Evolutionary conservation across 2,797 vertebrate species (phyloP), one percentile per base, ranked within the genome.

Genomic region (Okamejei kenojei): DNA sequence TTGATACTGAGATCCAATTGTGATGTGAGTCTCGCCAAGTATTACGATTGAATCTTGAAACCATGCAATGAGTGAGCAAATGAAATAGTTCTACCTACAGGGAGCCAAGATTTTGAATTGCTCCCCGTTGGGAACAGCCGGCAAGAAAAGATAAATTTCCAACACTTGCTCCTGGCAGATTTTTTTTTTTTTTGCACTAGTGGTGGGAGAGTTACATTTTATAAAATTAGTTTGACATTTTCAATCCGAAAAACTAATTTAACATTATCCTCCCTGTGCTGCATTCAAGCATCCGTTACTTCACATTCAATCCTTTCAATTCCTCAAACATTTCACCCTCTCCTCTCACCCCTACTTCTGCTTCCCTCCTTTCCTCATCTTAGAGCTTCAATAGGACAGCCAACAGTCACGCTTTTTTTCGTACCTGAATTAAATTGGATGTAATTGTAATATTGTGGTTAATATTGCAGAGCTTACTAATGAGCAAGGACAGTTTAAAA

Each of bases 101-200:
- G 35, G 68, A 74, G 68, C 68, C 90, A 74, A 38, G 35, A 11
- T 73, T 90, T 23, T 73, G 68, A 61, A 73, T 73, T 35, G 19
- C 90, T 91, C 90, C 38, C 90, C 1, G 35, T 54, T 54, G 68
- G 29, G 71, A 74, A 91, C 35, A 71, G 32, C 10, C 21, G 38
- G 23, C 68, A 38, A 45, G 23, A 91, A 91, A 32, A 91, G 71
- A 65, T 88, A 88, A 88, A 88, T 32, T 88, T 61, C n/a, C n/a
- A 65, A 32, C 61, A 65, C 61, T 65, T 65, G 15, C 84, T 32
- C 32, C 58, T 88, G 61, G 65, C 32, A n/a, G 61, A 54, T n/a
- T 35, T 88, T 88, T n/a, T 88, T 88, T n/a, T 65, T 88, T 65
- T 32, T n/a, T 84, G 81, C 81, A 84, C 65, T 65, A 35, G 58